Evolutionary conservation across 2,888 invertebrate genomes (phyloP).

Genomic region (Palloptera scutellata): DNA sequence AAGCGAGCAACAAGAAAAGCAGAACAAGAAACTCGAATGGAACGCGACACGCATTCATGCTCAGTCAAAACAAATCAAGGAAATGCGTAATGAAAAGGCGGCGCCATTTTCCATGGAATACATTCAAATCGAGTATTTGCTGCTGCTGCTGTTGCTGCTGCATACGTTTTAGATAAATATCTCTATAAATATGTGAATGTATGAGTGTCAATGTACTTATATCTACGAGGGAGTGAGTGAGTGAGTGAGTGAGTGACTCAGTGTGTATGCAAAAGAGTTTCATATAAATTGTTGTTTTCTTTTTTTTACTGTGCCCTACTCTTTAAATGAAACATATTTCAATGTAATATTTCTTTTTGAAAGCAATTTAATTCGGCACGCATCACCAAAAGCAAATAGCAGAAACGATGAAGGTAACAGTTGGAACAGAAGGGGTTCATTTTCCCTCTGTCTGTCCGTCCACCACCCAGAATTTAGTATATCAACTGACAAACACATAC

Average conservation of each 20-base stretch:
- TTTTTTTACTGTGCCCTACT: not conserved
- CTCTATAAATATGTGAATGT: conserved; percentile 8
- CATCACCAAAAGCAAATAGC: not conserved
- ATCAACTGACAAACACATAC: too few species aligned
- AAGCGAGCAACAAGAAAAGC: too few species aligned
- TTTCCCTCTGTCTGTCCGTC: too few species aligned
- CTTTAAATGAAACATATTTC: conserved; percentile 12
- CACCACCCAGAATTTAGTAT: too few species aligned
- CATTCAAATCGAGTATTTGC: too few species aligned
- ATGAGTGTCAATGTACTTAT: conserved; percentile 13
- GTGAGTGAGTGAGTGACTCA: too few species aligned
- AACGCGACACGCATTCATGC: conserved; percentile 18
- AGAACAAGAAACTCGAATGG: not conserved
- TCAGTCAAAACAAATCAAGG: too few species aligned
- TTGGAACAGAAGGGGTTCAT: too few species aligned
- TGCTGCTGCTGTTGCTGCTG: too few species aligned
- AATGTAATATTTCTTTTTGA: conserved; percentile 25
- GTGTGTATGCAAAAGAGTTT: not conserved
- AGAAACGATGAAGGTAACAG: too few species aligned
- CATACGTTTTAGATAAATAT: not conserved
- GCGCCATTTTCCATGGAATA: too few species aligned
- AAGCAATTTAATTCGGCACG: conserved; percentile 24
- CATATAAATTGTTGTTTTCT: not conserved
- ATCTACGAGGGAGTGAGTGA: not conserved
- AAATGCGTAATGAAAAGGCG: too few species aligned